A percentile compares a stretch with the other conserved stretches of the same genome.
phyloP scores from a whole-genome alignment of 1,140 invertebrate genomes.

The Leguminivora glycinivorella region DNA sequence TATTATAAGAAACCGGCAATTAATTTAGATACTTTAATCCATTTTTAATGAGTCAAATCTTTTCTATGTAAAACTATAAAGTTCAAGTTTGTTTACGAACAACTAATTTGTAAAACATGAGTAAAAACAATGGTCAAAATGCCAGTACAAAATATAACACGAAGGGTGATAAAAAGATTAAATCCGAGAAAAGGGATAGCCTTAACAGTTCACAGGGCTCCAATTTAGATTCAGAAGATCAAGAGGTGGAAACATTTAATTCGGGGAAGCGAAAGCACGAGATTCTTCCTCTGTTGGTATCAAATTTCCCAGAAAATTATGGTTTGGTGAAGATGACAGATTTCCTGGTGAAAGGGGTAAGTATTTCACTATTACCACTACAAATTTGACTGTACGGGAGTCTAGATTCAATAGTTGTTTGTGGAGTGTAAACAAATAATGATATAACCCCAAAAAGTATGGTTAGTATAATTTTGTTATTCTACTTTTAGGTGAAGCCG shows the following conservation, averaged over 20 bases:
- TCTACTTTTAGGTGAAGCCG: no score
- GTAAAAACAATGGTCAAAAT: not conserved
- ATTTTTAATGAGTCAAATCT: no score
- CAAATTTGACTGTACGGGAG: not conserved
- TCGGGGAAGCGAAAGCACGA: not conserved
- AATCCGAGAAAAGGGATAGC: not conserved
- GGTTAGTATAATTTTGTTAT: no score
- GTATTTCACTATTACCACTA: not conserved
- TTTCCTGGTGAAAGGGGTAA: not conserved
- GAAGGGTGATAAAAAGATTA: not conserved
- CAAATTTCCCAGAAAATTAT: constrained; percentile 4
- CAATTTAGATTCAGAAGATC: not conserved
- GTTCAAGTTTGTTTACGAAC: no score
- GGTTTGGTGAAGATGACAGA: not conserved
- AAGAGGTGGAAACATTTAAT: not conserved
- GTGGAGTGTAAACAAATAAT: no score
- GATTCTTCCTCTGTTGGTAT: not conserved
- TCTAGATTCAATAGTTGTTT: not conserved
- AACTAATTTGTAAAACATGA: not conserved
- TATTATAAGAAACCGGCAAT: no score
- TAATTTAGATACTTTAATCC: no score
- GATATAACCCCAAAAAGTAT: no score
- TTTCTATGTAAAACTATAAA: no score
- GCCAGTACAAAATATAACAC: not conserved
- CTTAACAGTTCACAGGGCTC: not conserved